Conservation (phyloP, 2,113 vertebrate genomes). For the Crotophaga sulcirostris region DNA sequence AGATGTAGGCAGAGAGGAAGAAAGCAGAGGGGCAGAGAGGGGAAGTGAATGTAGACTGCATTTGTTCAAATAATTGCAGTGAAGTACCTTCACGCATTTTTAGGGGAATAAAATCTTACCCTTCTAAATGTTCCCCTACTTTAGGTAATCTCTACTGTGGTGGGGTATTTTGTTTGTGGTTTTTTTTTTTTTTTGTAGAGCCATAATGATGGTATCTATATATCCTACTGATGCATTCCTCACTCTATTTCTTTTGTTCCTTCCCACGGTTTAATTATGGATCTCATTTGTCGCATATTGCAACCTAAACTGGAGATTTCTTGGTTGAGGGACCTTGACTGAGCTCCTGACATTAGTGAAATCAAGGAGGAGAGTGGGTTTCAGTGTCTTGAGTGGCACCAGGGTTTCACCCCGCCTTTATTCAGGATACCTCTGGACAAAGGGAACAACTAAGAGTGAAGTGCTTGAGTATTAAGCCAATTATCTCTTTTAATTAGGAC, state of each 20-base stretch:
- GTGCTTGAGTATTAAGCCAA: constrained; percentile 55
- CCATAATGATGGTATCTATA: not conserved
- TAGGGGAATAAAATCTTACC: not conserved
- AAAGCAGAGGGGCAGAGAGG: not conserved
- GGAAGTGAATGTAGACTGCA: not conserved
- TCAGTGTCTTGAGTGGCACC: constrained; percentile 13
- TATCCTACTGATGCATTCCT: not conserved
- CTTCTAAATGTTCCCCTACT: not conserved
- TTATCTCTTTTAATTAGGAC: constrained; percentile 50
- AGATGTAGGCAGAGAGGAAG: not conserved
- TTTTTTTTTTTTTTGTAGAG: not conserved
- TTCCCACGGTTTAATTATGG: not conserved
- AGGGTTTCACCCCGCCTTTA: constrained; percentile 26
- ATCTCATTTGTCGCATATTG: not conserved
- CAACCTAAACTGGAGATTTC: not conserved
- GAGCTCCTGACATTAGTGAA: constrained; percentile 27
- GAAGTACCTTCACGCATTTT: not conserved
- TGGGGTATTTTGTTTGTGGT: not conserved
- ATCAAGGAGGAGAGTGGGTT: not conserved
- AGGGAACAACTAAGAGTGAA: constrained; percentile 1
- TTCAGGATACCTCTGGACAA: constrained; percentile 17
- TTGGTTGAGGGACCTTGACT: constrained; percentile 22
- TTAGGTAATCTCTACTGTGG: not conserved
- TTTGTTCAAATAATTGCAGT: constrained; percentile 9
- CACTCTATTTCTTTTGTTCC: not conserved